phyloP scores from a whole-genome alignment of 2,888 invertebrate genomes.

The Tetramorium bicarinatum region DNA sequence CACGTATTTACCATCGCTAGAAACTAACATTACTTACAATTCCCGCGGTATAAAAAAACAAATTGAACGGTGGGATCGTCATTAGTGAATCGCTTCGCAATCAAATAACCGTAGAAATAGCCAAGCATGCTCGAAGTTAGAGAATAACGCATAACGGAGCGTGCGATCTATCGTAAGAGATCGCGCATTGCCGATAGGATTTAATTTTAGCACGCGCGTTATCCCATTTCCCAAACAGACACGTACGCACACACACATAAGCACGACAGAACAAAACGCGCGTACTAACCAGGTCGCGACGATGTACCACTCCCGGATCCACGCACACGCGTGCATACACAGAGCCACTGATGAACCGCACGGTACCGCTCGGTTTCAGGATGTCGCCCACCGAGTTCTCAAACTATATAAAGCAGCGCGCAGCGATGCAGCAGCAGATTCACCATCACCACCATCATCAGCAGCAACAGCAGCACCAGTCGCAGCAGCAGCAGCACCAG shows the following conservation, averaged over 20 bases:
- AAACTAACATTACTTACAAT: conserved; percentile 18
- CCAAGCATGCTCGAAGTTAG: conserved; percentile 38
- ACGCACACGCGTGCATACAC: conserved; percentile 10
- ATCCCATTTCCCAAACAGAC: background rate
- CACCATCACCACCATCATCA: conserved; percentile 87
- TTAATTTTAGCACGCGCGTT: conserved; percentile 11
- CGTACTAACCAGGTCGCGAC: conserved; percentile 24
- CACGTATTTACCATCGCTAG: conserved; percentile 27
- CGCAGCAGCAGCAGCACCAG: conserved; percentile 86
- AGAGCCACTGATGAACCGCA: conserved; percentile 37
- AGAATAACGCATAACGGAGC: background rate
- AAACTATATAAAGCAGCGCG: conserved; percentile 98
- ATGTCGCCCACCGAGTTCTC: conserved; percentile 99
- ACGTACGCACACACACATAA: background rate
- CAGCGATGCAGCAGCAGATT: conserved; percentile 94
- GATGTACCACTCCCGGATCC: conserved; percentile 20
- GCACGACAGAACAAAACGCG: background rate
- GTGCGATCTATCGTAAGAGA: background rate
- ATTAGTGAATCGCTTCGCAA: conserved; percentile 10
- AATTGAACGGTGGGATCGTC: conserved; percentile 46
- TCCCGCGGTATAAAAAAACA: conserved; percentile 44
- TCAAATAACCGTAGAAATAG: conserved; percentile 18
- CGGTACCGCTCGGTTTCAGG: conserved; percentile 86
- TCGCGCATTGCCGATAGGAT: background rate
- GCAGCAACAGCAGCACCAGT: conserved; percentile 86